Percentiles rank a stretch among this genome's conserved stretches.
phyloP scores from a whole-genome alignment of 1,140 invertebrate genomes.

The Heliconius nattereri region DNA sequence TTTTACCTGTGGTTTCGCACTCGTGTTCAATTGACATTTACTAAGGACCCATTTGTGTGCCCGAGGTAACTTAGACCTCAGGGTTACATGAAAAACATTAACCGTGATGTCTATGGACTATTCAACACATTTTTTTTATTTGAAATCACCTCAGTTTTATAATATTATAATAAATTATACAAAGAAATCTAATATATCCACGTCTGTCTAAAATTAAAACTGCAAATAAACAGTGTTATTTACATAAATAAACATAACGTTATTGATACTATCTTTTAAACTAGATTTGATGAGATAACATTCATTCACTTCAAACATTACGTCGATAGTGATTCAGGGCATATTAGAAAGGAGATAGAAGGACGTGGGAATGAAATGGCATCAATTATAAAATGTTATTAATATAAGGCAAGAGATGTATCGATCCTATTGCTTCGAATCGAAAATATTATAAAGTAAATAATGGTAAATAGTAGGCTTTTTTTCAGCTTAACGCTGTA shows the following conservation, averaged over 20 bases:
- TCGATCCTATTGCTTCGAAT: conserved; percentile 32
- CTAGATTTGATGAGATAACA: conserved; percentile 43
- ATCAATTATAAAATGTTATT: conserved; percentile 41
- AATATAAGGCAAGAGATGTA: conserved; percentile 32
- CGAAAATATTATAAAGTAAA: not conserved
- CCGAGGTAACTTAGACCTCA: no score
- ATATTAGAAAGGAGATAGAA: conserved; percentile 62
- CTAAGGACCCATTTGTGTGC: no score
- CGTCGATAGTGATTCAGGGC: conserved; percentile 54
- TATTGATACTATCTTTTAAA: conserved; percentile 11
- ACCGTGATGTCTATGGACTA: no score
- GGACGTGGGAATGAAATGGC: conserved; percentile 56
- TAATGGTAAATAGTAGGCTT: no score
- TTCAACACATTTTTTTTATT: no score
- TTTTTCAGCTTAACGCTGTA: no score
- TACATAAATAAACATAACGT: not conserved
- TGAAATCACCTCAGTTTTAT: no score
- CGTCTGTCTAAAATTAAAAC: not conserved
- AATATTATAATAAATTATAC: no score
- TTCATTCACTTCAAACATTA: conserved; percentile 44
- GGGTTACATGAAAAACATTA: no score
- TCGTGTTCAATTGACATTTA: no score
- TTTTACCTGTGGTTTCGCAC: no score
- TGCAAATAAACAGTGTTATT: not conserved
- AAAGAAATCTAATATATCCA: not conserved